Conservation (phyloP, 2,797 vertebrate genomes). For the Oceanodroma leucorhoa region DNA sequence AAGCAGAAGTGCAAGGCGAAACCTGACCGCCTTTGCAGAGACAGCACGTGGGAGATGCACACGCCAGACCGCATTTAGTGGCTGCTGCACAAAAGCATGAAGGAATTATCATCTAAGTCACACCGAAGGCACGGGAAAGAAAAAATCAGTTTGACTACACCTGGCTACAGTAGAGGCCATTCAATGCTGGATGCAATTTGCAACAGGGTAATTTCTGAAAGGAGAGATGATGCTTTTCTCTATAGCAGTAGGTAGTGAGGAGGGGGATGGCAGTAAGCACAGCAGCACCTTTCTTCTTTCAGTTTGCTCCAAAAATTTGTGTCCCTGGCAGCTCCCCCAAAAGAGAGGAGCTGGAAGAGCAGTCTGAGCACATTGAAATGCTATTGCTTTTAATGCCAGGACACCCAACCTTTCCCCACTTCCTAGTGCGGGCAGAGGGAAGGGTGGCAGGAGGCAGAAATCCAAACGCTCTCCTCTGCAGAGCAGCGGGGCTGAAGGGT, state of each 20-base stretch:
- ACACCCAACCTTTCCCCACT: rapidly evolving
- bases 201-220: rapidly evolving
- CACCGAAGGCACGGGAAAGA: not conserved
- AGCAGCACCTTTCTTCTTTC: not conserved
- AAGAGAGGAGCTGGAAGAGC: not conserved
- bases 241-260: rapidly evolving
- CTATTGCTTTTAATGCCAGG: not conserved
- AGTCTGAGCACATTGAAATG: not conserved
- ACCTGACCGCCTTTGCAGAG: not conserved
- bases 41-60: not conserved
- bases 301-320: not conserved
- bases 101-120: not conserved
- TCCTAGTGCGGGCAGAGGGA: not conserved
- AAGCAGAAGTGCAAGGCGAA: not conserved
- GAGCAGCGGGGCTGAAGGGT: no score
- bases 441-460: not conserved
- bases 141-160: not conserved
- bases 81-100: not conserved
- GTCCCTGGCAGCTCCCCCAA: not conserved
- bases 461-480: not conserved
- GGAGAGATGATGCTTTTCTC: not conserved
- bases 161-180: not conserved
- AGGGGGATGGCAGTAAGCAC: not conserved
- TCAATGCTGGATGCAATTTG: not conserved
- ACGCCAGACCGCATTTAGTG: rapidly evolving